These are phyloP conservation scores for Mamestra configurata DNA, from an alignment of 1,140 invertebrate species.

Conservation along the genomic window DNA sequence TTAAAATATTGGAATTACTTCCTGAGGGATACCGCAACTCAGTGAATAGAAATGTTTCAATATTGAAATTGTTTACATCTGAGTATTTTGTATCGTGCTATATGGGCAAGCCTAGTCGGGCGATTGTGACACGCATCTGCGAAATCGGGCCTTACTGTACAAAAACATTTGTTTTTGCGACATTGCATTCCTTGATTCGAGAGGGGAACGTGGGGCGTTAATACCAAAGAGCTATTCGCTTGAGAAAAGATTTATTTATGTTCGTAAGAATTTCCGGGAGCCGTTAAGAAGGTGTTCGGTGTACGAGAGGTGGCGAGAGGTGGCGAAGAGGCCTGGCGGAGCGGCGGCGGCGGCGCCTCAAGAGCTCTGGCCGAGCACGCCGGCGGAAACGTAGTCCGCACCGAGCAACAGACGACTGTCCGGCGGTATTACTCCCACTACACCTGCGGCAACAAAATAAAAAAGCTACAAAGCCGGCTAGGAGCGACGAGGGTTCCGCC, in stretches of 20 bases:
- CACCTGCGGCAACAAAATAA: conserved; percentile 87
- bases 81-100: conserved; percentile 77
- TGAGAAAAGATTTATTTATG: conserved; percentile 83
- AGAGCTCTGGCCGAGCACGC: conserved; percentile 79
- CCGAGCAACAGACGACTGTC: conserved; percentile 84
- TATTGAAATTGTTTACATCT: conserved; percentile 62
- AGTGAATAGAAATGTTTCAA: conserved; percentile 59
- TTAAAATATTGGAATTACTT: conserved; percentile 80
- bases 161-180: conserved; percentile 71
- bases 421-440: conserved; percentile 85
- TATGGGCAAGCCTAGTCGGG: conserved; percentile 86
- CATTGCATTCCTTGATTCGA: conserved; percentile 84
- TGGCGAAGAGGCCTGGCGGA: conserved; percentile 64
- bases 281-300: conserved; percentile 76
- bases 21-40: conserved; percentile 84
- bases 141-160: conserved; percentile 73
- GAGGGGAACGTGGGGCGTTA: conserved; percentile 70
- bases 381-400: conserved; percentile 81
- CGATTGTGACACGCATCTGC: conserved; percentile 81
- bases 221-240: conserved; percentile 82
- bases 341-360: conserved; percentile 63
- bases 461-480: conserved; percentile 84
- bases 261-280: conserved; percentile 79
- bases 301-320: conserved; percentile 62
- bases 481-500: conserved; percentile 68